Evolutionary conservation across 2,113 vertebrate genomes (phyloP).

Genomic region (Microcebus jonahi): DNA sequence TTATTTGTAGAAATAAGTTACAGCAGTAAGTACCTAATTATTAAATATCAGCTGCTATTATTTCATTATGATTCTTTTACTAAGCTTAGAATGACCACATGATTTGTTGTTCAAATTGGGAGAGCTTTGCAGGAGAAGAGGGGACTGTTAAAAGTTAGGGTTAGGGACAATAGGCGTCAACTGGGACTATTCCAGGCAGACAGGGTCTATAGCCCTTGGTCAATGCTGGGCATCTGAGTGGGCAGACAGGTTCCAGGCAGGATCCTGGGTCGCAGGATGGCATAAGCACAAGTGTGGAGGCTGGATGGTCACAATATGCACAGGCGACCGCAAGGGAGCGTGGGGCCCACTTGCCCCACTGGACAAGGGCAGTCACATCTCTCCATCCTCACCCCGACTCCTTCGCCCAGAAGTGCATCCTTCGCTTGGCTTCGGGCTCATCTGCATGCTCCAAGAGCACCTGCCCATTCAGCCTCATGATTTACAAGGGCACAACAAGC

Average conservation of each 20-base stretch:
- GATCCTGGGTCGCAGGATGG: neutral
- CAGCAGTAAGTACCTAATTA: neutral
- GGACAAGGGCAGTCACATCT: too few relatives aligned
- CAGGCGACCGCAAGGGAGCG: neutral
- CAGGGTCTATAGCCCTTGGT: accelerated
- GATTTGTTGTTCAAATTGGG: neutral
- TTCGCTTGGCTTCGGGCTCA: accelerated
- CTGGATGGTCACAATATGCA: accelerated
- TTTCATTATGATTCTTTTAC: neutral
- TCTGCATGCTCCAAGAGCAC: accelerated
- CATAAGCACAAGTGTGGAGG: neutral
- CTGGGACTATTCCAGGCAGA: neutral
- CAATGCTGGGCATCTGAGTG: neutral
- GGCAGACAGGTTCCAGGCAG: neutral
- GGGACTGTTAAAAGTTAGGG: neutral
- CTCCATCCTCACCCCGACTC: neutral
- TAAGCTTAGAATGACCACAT: too few relatives aligned
- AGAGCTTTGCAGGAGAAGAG: neutral
- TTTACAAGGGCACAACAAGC: neutral
- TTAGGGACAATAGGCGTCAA: too few relatives aligned
- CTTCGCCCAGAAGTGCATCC: accelerated
- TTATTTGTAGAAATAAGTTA: neutral
- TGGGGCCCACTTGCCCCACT: neutral
- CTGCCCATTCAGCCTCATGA: accelerated
- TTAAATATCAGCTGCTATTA: neutral